A percentile compares a stretch with the other conserved stretches of the same genome.
Evolutionary conservation across 2,888 invertebrate species (phyloP).

Genomic region (Taphrorychus bicolor): DNA sequence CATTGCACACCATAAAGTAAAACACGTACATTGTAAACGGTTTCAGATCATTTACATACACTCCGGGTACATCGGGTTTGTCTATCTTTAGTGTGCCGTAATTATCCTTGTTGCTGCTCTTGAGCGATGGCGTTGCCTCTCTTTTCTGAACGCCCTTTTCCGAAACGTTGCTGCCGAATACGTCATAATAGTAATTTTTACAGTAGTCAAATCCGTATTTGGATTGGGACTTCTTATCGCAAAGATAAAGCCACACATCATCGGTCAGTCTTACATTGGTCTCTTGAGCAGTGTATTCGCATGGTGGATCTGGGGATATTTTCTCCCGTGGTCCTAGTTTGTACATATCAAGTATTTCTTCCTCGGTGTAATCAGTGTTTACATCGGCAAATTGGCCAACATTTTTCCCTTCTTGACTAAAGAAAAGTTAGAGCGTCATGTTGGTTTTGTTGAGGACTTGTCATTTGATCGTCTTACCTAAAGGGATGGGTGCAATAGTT

Average conservation of each 20-base stretch:
- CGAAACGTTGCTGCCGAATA: not conserved
- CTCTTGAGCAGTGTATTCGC: slow-evolving; percentile 12
- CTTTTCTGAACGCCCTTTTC: not conserved
- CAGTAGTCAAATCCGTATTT: slow-evolving; percentile 43
- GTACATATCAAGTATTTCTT: not conserved
- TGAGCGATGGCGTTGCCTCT: not conserved
- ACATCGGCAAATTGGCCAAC: not conserved
- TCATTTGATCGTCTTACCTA: slow-evolving; percentile 30
- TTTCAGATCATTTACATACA: slow-evolving; percentile 57
- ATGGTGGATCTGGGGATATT: slow-evolving; percentile 6
- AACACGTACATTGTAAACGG: slow-evolving; percentile 68
- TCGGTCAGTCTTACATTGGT: slow-evolving; percentile 18
- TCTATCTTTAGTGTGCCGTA: not conserved
- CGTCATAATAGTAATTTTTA: slow-evolving; percentile 38
- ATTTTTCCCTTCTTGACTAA: not conserved
- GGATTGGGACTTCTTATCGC: slow-evolving; percentile 42
- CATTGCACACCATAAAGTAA: slow-evolving; percentile 68
- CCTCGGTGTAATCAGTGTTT: not conserved
- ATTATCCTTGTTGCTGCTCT: not conserved
- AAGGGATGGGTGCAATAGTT: slow-evolving; percentile 42
- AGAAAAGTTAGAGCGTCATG: not conserved
- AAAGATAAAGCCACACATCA: slow-evolving; percentile 35
- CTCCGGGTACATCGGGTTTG: slow-evolving; percentile 41
- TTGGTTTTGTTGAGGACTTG: not conserved
- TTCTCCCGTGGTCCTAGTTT: not conserved